Conservation (phyloP, 1,140 invertebrate species). For the Caenorhabditis latens region DNA sequence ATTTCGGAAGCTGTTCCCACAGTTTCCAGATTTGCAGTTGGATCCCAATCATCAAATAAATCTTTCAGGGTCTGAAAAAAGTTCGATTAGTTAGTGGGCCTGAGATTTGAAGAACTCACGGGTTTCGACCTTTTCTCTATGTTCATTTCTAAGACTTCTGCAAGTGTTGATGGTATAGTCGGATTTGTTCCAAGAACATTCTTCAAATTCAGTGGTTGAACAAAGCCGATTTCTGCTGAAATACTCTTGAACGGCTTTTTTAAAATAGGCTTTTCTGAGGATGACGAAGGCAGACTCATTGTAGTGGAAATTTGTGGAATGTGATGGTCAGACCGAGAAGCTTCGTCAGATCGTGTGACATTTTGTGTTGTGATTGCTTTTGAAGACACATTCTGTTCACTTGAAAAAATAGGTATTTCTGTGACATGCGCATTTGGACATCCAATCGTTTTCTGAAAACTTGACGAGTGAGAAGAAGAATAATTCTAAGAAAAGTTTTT, state of each 20-base stretch:
- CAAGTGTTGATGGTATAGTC: not conserved
- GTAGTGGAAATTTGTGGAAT: not conserved
- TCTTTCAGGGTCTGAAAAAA: not conserved
- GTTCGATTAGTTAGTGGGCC: not conserved
- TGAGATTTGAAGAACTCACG: not conserved
- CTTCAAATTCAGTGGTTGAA: not conserved
- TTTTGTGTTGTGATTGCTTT: too few species aligned
- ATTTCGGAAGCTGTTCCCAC: not conserved
- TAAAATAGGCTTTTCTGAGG: not conserved
- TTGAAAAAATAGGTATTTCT: not conserved
- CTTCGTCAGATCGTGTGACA: too few species aligned
- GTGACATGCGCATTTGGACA: not conserved
- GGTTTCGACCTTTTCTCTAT: not conserved
- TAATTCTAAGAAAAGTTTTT: too few species aligned
- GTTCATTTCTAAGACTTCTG: not conserved
- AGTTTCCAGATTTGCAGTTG: constrained; percentile 6
- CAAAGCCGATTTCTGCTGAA: not conserved
- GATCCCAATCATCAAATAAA: constrained; percentile 35
- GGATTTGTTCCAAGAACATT: not conserved
- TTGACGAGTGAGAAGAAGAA: not conserved
- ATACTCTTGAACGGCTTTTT: constrained; percentile 35
- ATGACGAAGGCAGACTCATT: not conserved
- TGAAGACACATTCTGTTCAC: too few species aligned
- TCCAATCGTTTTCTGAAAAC: constrained; percentile 20
- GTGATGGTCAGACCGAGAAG: not conserved